Evolutionary conservation across 2,888 invertebrate species (phyloP), one percentile per base, ranked within the genome.

Genomic region (Sphecodes monilicornis): DNA sequence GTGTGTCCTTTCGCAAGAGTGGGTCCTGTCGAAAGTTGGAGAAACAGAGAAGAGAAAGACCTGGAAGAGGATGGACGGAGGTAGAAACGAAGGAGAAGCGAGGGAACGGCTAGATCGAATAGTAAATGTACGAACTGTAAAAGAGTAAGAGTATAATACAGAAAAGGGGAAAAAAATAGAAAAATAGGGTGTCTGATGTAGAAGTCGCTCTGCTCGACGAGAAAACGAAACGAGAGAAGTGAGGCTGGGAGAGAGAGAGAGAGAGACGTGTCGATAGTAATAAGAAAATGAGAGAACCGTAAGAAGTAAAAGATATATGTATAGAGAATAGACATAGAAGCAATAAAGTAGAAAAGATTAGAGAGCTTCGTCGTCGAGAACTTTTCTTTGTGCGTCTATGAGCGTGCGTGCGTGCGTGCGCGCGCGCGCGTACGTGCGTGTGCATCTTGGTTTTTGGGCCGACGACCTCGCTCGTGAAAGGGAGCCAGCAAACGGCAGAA

Each of bases 391-490:
- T 87, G 85, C 87, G 84, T 90, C 75, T 87, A 81, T 87, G 69
- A 82, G 90, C 88, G 87, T 78, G 86, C 84, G 88, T 86, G 85
- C 89, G 89, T 64, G 64, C 32, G 64, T 64, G 64, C 85, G 81
- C 85, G 85, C 70, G 85, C 90, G 87, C 76, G 86, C 84, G 88
- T 86, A 86, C 89, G 89, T 88, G 82, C 85, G 85, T 82, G 84
- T 86, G 81, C 82, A 88, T 85, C 80, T 88, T 84, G 82, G 90
- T 86, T 90, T 90, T 90, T 89, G 88, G 90, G 89, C 84, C 90
- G 89, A 88, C 87, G 90, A 88, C 90, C 90, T 90, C 89, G 90
- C 88, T 90, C 90, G 90, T 90, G 90, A 90, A 90, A 90, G 90
- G 90, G 89, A 90, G 82, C 82, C 85, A 86, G 81, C 77, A 86